These are phyloP conservation scores for Cossypha heuglini DNA, from an alignment of 2,797 vertebrate genomes.

Conservation along the genomic window DNA sequence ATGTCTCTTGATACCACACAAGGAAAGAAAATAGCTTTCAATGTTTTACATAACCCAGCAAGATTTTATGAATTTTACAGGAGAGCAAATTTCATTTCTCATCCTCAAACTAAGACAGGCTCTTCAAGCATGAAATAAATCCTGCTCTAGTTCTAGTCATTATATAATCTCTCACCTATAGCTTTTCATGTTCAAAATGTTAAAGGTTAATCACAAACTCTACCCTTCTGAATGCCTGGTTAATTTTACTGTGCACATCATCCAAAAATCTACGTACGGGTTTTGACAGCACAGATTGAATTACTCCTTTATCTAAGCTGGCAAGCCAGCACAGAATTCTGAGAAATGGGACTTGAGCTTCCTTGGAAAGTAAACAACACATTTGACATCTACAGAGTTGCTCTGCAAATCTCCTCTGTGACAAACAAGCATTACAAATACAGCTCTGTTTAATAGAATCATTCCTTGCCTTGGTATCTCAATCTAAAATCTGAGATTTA, in stretches of 20 bases:
- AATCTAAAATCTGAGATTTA: not conserved
- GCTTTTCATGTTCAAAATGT: not conserved
- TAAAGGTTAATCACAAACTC: conserved; percentile 38
- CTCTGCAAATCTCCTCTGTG: not conserved
- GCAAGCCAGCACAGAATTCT: conserved; percentile 25
- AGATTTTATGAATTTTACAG: conserved; percentile 15
- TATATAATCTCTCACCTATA: conserved; percentile 16
- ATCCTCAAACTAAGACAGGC: not conserved
- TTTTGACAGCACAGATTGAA: conserved; percentile 20
- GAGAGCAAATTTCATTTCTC: conserved; percentile 30
- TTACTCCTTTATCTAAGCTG: not conserved
- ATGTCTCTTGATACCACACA: not conserved
- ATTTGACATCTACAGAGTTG: not conserved
- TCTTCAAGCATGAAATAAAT: conserved; percentile 39
- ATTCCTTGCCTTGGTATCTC: not conserved
- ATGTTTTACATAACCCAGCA: not conserved
- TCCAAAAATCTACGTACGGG: not conserved
- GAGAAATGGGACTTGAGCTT: conserved; percentile 1
- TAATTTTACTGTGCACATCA: conserved; percentile 20
- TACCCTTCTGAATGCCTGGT: not conserved
- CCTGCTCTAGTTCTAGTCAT: not conserved
- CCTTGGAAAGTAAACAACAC: not conserved
- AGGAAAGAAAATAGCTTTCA: not conserved
- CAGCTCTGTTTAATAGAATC: not conserved
- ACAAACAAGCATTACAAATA: not conserved